Evolutionary conservation across 2,888 invertebrate genomes (phyloP).

Genomic region (Troides aeacus): DNA sequence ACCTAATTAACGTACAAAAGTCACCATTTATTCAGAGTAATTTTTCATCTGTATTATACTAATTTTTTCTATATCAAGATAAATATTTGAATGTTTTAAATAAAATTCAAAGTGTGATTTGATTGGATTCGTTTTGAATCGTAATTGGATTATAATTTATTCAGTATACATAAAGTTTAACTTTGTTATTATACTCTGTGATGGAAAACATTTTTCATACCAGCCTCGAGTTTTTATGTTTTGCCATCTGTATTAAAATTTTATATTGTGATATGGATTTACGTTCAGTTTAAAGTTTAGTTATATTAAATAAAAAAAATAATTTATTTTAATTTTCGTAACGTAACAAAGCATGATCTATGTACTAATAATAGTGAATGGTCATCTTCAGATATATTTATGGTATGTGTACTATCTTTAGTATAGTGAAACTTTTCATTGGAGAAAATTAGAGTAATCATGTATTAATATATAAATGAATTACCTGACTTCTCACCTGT

Average conservation of each 20-base stretch:
- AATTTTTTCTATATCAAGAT: too few species aligned
- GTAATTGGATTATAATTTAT: slow-evolving; percentile 2
- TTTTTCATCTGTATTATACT: too few species aligned
- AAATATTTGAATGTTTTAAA: too few species aligned
- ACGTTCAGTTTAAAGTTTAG: background rate
- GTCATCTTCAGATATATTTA: too few species aligned
- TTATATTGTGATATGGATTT: background rate
- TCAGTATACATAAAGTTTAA: slow-evolving; percentile 4
- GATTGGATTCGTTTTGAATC: background rate
- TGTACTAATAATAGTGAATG: background rate
- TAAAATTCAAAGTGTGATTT: background rate
- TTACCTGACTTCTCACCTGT: background rate
- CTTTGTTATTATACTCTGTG: background rate
- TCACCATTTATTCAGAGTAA: too few species aligned
- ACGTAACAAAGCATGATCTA: background rate
- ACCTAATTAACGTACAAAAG: too few species aligned
- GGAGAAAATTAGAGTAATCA: background rate
- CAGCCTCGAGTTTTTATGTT: background rate
- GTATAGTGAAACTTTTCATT: background rate
- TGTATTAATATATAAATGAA: background rate
- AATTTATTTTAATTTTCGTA: too few species aligned
- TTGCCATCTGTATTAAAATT: background rate
- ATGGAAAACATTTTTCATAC: background rate
- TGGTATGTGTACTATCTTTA: background rate
- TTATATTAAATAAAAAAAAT: background rate